Percentiles rank a stretch among this genome's conserved stretches.
These are phyloP conservation scores for Hydractinia symbiolongicarpus DNA, from an alignment of 30 jellyfish, hydroid and myxozoan genomes.

Conservation along the genomic window DNA sequence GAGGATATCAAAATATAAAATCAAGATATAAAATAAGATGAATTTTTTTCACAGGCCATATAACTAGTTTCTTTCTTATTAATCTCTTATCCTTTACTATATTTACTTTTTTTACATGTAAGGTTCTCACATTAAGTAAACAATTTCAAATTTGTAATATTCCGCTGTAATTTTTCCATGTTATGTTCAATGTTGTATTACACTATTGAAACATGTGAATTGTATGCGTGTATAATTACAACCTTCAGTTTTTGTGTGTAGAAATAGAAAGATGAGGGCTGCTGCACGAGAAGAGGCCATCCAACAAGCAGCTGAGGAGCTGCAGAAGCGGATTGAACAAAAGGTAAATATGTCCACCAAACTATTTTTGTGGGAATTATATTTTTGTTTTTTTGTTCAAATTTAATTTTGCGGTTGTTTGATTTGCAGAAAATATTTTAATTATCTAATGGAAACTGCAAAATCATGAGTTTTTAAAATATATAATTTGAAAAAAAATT, in stretches of 20 bases:
- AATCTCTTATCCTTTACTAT: too few relatives aligned
- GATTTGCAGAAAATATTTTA: background rate
- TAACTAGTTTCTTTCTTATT: too few relatives aligned
- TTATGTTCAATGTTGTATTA: background rate
- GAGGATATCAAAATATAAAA: too few relatives aligned
- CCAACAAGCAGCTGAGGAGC: constrained; percentile 93
- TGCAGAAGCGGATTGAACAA: constrained; percentile 79
- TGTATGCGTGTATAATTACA: background rate
- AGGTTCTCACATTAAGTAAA: background rate
- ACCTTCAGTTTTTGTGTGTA: background rate
- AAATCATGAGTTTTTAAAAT: too few relatives aligned
- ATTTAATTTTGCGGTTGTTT: background rate
- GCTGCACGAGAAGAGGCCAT: constrained; percentile 91
- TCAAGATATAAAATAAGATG: too few relatives aligned
- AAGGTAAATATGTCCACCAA: constrained; percentile 41
- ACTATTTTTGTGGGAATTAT: background rate
- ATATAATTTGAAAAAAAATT: too few relatives aligned
- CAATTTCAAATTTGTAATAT: background rate
- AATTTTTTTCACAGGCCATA: too few relatives aligned
- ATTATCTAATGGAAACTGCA: too few relatives aligned
- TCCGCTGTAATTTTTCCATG: background rate
- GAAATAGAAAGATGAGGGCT: constrained; percentile 88
- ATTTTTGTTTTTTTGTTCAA: background rate
- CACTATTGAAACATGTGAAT: too few relatives aligned
- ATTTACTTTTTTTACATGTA: background rate